Evolutionary conservation across 2,888 invertebrate genomes (phyloP), one percentile per base, ranked within the genome.

Genomic region (Lithodes maja): DNA sequence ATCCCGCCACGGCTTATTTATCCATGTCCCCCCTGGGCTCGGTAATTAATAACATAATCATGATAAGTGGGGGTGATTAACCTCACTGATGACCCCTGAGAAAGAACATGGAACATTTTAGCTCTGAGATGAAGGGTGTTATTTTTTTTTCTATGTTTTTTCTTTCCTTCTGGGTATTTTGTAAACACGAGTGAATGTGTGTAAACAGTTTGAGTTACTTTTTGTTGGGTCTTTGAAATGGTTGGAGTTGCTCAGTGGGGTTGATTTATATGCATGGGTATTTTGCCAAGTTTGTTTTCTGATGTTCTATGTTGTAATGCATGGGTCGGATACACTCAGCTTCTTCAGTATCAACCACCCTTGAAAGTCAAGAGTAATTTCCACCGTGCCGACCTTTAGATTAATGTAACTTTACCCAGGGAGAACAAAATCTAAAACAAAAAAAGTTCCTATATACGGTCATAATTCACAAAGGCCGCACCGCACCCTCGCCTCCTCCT

Each of bases 61-160:
- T 68, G 81, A 81, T 81, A 81, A 81, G 81, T 61, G 50, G 68
- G 61, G 68, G 81, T 81, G 17, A 81, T 81, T 81, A 81, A 68
- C 81, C 81, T n/a, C 55, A 17, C 12, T 3, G 15, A 12, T 79
- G 78, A 52, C 78, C 50, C 68, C 81, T 9, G 15, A 9, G 71
- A 71, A n/a, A n/a, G 5, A n/a, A 74, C 5, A 15, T 5, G 49
- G 75, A n/a, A 33, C 33, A 33, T 33, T 33, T 33, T 33, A 33
- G 33, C 33, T 33, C 33, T 33, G 33, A 33, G 75, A 75, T 12
- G 49, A 17, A 75, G 75, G 15, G 52, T 12, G 61, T 12, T 61
- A 9, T 61, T 61, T 61, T 61, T 61, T 61, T 61, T 61, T 61
- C 12, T 61, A 7, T 61, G 61, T 61, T 61, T 61, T 61, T 61